Evolutionary conservation across 2,797 vertebrate genomes (phyloP).

Genomic region (Columba guinea): DNA sequence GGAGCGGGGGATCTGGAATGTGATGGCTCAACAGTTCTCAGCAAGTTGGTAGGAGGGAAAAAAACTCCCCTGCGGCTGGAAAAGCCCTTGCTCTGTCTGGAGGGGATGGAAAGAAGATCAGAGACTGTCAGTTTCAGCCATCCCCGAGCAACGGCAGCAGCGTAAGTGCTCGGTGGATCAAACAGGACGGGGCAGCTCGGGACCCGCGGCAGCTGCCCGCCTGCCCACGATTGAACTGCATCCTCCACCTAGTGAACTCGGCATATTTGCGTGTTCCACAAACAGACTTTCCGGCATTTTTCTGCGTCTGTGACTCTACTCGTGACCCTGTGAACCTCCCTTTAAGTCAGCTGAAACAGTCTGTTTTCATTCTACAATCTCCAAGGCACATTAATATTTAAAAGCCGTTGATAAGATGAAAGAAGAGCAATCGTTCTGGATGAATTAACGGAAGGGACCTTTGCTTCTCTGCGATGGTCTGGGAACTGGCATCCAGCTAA

Average conservation of each 20-base stretch:
- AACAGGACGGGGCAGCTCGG: background rate
- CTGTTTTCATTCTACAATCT: conserved; percentile 34
- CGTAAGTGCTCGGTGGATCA: background rate
- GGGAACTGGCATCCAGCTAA: conserved; percentile 29
- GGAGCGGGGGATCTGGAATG: conserved; percentile 12
- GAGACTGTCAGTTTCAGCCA: background rate
- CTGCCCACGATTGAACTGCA: background rate
- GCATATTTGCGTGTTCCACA: conserved; percentile 21
- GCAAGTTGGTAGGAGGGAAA: background rate
- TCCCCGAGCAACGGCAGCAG: background rate
- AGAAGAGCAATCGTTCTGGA: conserved; percentile 11
- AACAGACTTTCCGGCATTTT: conserved; percentile 64
- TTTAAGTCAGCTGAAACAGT: conserved; percentile 31
- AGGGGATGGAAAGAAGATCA: background rate
- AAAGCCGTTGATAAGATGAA: conserved; percentile 58
- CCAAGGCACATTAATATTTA: conserved; percentile 52
- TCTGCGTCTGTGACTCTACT: conserved; percentile 50
- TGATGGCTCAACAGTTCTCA: conserved; percentile 28
- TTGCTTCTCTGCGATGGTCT: background rate
- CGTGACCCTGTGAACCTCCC: conserved; percentile 62
- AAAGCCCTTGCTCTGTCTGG: background rate
- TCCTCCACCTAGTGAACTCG: conserved; percentile 27
- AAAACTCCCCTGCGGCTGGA: background rate
- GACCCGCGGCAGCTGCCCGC: background rate
- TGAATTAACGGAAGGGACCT: conserved; percentile 6